Evolutionary conservation across 2,797 vertebrate genomes (phyloP), one percentile per base, ranked within the genome.

Genomic region (Diglossa cyanea): DNA sequence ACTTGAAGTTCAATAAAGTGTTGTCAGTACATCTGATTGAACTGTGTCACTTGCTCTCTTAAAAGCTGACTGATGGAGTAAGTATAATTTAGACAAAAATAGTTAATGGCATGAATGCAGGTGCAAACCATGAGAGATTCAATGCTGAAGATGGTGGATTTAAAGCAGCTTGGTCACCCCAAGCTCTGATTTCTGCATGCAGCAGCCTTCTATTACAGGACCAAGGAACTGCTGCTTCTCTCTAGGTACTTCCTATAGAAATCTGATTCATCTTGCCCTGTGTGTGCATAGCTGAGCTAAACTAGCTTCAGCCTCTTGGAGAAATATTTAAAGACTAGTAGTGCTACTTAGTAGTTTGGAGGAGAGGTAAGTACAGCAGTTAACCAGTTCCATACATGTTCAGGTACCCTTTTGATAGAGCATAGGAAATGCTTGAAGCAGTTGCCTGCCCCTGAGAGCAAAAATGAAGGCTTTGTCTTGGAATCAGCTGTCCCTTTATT

Each of bases 1-100:
- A 68, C 73, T 84, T 89, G 67, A 93, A 75, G 10, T 47, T 90
- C 39, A 97, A 96, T 97, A 97, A 97, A 97, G 50, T 86, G 17
- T 53, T 94, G 51, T 62, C 26, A 80, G 12, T 79, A 66, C 61
- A 78, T 85, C 18, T 37, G 13, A 21, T 8, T 31, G 9, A 65
- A n/a, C 17, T 78, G 55, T 58, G 70, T 53, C 30, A 37, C 10
- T 63, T 75, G 19, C 10, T 76, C 10, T 63, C 20, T 51, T 44
- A 40, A 70, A 66, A 40, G 33, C 19, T 86, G 55, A 48, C 50
- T 58, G n/a, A 21, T 19, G 17, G 2, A 23, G n/a, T 90, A 82
- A 95, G 72, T 75, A 30, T 31, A n/a, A 33, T 1, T 68, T 33
- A 24, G 14, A 18, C 18, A 70, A 23, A 72, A 79, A 20, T 6